Base-by-base conservation (phyloP, 1,140 invertebrate genomes). In the Zophobas morio region DNA sequence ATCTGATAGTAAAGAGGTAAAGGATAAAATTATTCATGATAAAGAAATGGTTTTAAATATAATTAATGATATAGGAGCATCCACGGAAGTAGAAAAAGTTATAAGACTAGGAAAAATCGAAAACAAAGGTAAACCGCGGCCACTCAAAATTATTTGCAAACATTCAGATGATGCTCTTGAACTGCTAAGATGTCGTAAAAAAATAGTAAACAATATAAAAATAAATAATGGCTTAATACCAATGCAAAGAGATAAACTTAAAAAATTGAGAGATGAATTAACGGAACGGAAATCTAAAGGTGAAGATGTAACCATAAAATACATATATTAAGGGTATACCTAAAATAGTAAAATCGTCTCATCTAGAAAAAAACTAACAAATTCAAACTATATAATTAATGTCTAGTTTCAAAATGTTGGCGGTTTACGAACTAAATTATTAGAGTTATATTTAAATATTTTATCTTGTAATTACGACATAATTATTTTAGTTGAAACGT, bases 401-500 rank as follows among this genome's bases (percentile, higher is more conserved):
- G 36, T 74, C 53, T 60, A 74, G 36, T 74, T 32, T 74, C 51
- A 74, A 37, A 74, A 74, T 54, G 71, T 74, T 54, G 47, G 71
- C 53, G 71, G 71, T 39, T 20, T 74, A 47, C 53, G 47, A 56
- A 74, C 71, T 37, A 74, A 56, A 54, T 74, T 74, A 56, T 1
- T 20, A 34, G 47, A 74, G 37, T 74, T 74, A 35, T 33, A 54
- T 20, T 54, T 47, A 3, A 36, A 46, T 51, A 47, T 74, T 35
- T n/a, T 32, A 54, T 54, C 34, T 51, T 53, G 47, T 8, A 47
- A 51, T 20, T 74, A 74, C 36, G 71, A 74, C 53, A 39, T 71
- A 34, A 74, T 74, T 53, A 74, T 74, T 35, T 39, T 74, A 36
- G 71, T 74, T 2, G 71, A 74, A 47, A 74, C 71, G 2, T 74